phyloP scores from a whole-genome alignment of 2,888 invertebrate species.

The Tachina lurida region DNA sequence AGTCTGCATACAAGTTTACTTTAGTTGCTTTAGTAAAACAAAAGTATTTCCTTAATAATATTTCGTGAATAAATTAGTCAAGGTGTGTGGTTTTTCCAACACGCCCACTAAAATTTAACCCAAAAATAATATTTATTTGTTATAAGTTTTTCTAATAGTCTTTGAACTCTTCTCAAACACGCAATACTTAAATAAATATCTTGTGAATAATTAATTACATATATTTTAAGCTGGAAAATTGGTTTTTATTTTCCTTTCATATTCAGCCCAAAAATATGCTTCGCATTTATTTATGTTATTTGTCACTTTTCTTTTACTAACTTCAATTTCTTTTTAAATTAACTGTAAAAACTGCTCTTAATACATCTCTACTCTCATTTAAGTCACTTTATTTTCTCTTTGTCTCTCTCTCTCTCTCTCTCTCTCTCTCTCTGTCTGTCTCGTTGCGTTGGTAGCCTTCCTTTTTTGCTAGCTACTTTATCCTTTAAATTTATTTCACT shows the following conservation, averaged over 20 bases:
- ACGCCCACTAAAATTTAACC: neutral
- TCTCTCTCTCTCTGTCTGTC: neutral
- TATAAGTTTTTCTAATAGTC: conserved; percentile 13
- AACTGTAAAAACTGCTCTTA: neutral
- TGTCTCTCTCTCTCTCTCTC: conserved; percentile 1
- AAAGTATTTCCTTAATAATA: neutral
- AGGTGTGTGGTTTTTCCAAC: conserved; percentile 24
- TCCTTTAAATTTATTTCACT: neutral
- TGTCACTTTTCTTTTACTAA: neutral
- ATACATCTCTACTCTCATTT: neutral
- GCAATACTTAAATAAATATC: conserved; percentile 31
- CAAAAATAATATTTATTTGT: neutral
- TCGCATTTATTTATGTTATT: neutral
- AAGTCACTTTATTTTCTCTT: neutral
- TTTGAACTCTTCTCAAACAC: conserved; percentile 25
- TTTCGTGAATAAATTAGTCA: neutral
- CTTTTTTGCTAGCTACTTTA: neutral
- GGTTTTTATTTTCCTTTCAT: neutral
- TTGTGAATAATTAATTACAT: neutral
- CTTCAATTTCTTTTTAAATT: neutral
- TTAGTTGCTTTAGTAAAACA: neutral
- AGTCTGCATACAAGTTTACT: neutral
- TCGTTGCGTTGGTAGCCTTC: neutral
- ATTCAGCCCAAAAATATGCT: conserved; percentile 10
- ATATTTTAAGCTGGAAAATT: neutral